Evolutionary conservation across 2,113 vertebrate genomes (phyloP), one percentile per base, ranked within the genome.

Genomic region (Lathamus discolor): DNA sequence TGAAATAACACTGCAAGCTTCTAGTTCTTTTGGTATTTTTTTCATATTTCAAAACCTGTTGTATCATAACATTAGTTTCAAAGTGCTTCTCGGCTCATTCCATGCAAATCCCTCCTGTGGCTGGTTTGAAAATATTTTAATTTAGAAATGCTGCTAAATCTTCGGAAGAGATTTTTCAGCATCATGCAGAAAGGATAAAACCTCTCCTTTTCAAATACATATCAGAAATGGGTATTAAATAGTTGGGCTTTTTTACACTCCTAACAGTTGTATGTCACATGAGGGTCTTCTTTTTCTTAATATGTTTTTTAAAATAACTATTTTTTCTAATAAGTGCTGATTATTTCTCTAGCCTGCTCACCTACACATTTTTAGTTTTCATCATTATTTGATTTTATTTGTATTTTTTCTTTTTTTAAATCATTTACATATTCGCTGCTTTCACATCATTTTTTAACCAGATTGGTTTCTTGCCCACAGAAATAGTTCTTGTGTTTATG

Each of bases 251-350:
- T 90, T 83, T 17, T 51, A 15, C 3, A 8, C 7, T 54, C 25
- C 20, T 68, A 51, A 68, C 10, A 25, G 4, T 39, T 57, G 14
- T 0, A 17, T 9, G 6, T 33, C n/a, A 29, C 0, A 2, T n/a
- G 13, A 92, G 3, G 14, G 48, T 33, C 57, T 80, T n/a, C 4
- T 44, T 77, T 80, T 78, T 70, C 62, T n/a, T 72, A 19, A 7
- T 10, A 41, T 7, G 2, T 20, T 75, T 79, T 78, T 67, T 39
- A 88, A 69, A 73, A 27, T 24, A 29, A 22, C 55, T 59, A 8
- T 4, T 59, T 13, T 73, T 59, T 46, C 16, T 25, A 51, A 29
- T 29, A 78, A 83, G 5, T 75, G 27, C 11, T n/a, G 7, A 19
- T 49, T 37, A 61, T 49, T 80, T 90, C 28, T 51, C 28, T 33